phyloP scores from a whole-genome alignment of 2,888 invertebrate genomes.

The Cotesia congregata region DNA sequence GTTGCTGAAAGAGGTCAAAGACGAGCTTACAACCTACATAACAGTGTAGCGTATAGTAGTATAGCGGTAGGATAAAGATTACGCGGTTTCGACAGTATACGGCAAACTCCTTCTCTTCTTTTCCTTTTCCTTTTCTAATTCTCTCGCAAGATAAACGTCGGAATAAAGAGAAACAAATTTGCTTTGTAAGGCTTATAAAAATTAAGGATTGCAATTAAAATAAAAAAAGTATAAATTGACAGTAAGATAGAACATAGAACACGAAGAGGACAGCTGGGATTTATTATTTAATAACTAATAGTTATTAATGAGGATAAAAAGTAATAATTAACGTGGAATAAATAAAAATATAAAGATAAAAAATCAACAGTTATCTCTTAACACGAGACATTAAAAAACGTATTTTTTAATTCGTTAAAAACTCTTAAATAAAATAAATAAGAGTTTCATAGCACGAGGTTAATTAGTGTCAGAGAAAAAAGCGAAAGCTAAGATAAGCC shows the following conservation, averaged over 20 bases:
- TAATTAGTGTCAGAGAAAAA: conserved; percentile 65
- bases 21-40: conserved; percentile 8
- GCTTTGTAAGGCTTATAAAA: not conserved
- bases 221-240: not conserved
- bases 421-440: conserved; percentile 9
- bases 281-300: not conserved
- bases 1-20: conserved; percentile 3
- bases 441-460: conserved; percentile 48
- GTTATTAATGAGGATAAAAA: not conserved
- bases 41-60: not conserved
- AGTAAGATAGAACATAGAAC: not conserved
- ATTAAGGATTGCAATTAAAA: not conserved
- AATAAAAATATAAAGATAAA: conserved; percentile 8
- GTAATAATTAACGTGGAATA: not conserved
- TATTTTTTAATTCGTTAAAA: conserved; percentile 8
- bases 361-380: not conserved
- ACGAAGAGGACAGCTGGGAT: not conserved
- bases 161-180: conserved; percentile 32
- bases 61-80: conserved; percentile 27
- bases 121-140: not conserved
- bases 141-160: conserved; percentile 30
- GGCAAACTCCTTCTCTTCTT: too few species aligned
- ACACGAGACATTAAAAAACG: conserved; percentile 11
- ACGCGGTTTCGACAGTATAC: conserved; percentile 33
- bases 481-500: conserved; percentile 40